Percentiles rank a stretch among this genome's conserved stretches.
Conservation (phyloP, 2,797 vertebrate species). For the Philypnodon macrostomus region DNA sequence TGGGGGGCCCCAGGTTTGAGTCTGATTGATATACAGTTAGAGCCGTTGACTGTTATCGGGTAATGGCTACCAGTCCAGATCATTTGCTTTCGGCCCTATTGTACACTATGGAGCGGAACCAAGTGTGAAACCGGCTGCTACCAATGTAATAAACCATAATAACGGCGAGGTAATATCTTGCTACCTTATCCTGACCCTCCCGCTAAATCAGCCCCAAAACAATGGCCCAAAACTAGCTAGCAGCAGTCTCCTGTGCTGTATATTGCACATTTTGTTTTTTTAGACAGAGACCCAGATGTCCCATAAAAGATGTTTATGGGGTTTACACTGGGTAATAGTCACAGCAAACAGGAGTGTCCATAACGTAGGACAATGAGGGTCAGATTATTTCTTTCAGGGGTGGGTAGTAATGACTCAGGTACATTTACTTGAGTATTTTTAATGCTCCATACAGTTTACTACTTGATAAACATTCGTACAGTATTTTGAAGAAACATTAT, state of each 20-base stretch:
- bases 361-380: constrained; percentile 26
- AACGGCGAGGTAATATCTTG: constrained; percentile 34
- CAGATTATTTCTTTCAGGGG: too few relatives aligned
- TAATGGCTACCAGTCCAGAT: constrained; percentile 15
- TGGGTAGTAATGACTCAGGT: too few relatives aligned
- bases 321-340: constrained; percentile 63
- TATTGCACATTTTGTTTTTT: constrained; percentile 61
- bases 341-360: constrained; percentile 39
- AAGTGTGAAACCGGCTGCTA: constrained; percentile 33
- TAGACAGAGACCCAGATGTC: constrained; percentile 56
- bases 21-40: constrained; percentile 40
- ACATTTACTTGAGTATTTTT: too few relatives aligned
- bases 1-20: constrained; percentile 15
- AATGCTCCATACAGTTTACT: too few relatives aligned
- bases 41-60: constrained; percentile 15
- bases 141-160: constrained; percentile 46
- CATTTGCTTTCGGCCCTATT: constrained; percentile 19
- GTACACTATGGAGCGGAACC: constrained; percentile 14
- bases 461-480: too few relatives aligned
- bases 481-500: too few relatives aligned
- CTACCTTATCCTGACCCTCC: constrained; percentile 32
- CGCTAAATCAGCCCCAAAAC: constrained; percentile 60
- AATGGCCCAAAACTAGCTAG: constrained; percentile 46
- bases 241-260: constrained; percentile 39
- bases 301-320: constrained; percentile 60